A percentile compares a stretch with the other conserved stretches of the same genome.
Evolutionary conservation across 1,140 invertebrate genomes (phyloP).

Genomic region (Lutraria rhynchaena): DNA sequence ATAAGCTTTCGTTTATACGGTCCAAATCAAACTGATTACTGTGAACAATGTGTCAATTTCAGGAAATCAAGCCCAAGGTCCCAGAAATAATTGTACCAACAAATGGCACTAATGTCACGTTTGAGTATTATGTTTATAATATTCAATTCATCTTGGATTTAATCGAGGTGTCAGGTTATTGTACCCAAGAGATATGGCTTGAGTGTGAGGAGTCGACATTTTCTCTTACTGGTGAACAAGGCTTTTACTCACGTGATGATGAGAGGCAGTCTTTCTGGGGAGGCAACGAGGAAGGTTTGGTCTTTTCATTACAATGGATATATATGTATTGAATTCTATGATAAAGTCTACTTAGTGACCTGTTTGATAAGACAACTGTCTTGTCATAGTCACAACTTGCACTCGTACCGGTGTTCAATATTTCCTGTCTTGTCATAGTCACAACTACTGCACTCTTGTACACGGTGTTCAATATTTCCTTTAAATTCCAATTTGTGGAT

Average conservation of each 20-base stretch:
- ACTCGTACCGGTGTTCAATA: too few relatives aligned
- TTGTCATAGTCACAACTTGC: too few relatives aligned
- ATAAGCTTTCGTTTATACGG: too few relatives aligned
- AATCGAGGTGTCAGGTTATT: constrained; percentile 62
- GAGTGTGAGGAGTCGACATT: constrained; percentile 57
- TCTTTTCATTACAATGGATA: too few relatives aligned
- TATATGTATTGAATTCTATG: too few relatives aligned
- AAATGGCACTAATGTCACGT: constrained; percentile 28
- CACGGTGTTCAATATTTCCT: too few relatives aligned
- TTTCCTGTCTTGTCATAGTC: too few relatives aligned
- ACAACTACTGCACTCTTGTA: too few relatives aligned
- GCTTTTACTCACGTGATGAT: constrained; percentile 32
- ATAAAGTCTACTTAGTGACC: too few relatives aligned
- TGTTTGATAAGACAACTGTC: too few relatives aligned
- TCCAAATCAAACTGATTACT: too few relatives aligned
- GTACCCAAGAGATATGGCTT: constrained; percentile 67
- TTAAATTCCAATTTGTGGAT: too few relatives aligned
- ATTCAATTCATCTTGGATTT: constrained; percentile 34
- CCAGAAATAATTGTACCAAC: constrained; percentile 34
- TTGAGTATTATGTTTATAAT: constrained; percentile 61
- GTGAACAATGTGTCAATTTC: constrained; percentile 1
- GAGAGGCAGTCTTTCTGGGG: constrained; percentile 35
- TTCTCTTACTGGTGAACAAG: constrained; percentile 16
- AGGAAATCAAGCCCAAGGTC: constrained; percentile 59
- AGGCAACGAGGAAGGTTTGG: constrained; percentile 46